Conservation (phyloP, 1,140 invertebrate species). For the Linepithema humile region DNA sequence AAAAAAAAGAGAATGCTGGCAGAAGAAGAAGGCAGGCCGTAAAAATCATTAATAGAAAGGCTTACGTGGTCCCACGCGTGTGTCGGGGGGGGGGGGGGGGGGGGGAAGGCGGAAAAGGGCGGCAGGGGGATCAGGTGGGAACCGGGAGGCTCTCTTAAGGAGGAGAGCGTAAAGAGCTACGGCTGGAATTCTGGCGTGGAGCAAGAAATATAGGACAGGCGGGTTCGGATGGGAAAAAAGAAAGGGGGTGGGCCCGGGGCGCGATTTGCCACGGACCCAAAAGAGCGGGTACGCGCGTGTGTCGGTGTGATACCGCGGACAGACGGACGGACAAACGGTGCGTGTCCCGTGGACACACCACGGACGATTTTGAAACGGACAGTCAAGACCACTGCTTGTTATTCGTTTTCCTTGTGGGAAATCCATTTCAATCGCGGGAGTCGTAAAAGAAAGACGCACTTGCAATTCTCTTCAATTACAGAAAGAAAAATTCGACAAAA, state of each 20-base stretch:
- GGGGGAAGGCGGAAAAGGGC: conserved; percentile 30
- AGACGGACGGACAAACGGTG: conserved; percentile 2
- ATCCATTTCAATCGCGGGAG: conserved; percentile 7
- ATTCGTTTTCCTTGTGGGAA: background rate
- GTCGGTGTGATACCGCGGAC: conserved; percentile 30
- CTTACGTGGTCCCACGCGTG: conserved; percentile 64
- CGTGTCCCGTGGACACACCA: conserved; percentile 2
- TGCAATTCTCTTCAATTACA: too few relatives aligned
- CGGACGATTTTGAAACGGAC: background rate
- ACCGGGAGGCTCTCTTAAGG: conserved; percentile 56
- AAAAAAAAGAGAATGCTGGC: conserved; percentile 33
- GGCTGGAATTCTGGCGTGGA: conserved; percentile 68
- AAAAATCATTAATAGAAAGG: conserved; percentile 77
- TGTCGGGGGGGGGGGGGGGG: background rate
- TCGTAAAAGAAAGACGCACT: background rate
- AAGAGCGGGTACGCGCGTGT: conserved; percentile 23
- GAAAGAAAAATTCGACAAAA: too few relatives aligned
- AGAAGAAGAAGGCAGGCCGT: conserved; percentile 58
- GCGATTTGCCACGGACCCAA: conserved; percentile 75
- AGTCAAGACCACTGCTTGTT: background rate
- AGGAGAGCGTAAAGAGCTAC: conserved; percentile 69
- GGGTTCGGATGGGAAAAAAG: conserved; percentile 64
- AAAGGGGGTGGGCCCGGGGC: conserved; percentile 68
- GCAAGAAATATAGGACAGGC: conserved; percentile 76
- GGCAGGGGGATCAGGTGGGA: conserved; percentile 9